Evolutionary conservation across 2,797 vertebrate genomes (phyloP).

Genomic region (Mastacembelus armatus): DNA sequence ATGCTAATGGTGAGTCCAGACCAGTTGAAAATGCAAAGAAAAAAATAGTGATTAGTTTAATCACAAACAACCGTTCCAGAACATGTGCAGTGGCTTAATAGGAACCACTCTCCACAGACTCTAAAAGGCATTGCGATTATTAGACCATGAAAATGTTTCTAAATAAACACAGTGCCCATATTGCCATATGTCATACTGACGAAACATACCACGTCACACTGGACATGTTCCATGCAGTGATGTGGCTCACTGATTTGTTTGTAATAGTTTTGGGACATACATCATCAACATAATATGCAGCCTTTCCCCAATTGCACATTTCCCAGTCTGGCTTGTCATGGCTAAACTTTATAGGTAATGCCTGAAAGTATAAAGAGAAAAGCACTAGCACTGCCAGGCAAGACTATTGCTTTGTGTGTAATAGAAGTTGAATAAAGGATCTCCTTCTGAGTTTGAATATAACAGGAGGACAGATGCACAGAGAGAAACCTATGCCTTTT

Average conservation of each 20-base stretch:
- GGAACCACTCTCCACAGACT: neutral
- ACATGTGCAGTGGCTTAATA: neutral
- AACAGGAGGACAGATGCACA: slow-evolving; percentile 37
- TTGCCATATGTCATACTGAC: neutral
- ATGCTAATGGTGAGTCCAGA: too few relatives aligned
- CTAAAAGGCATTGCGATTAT: neutral
- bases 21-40: too few relatives aligned
- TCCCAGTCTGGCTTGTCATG: too few relatives aligned
- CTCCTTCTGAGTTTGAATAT: slow-evolving; percentile 12
- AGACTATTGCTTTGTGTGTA: neutral
- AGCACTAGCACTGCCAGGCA: neutral
- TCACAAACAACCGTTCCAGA: neutral
- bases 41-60: neutral
- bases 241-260: neutral
- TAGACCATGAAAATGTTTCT: neutral
- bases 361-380: slow-evolving; percentile 8
- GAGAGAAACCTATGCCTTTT: slow-evolving; percentile 54
- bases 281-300: neutral
- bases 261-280: neutral
- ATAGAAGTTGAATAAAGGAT: slow-evolving; percentile 22
- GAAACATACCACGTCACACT: neutral
- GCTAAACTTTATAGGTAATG: neutral
- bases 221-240: too few relatives aligned
- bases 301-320: neutral
- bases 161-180: neutral